These are phyloP conservation scores for Sarotherodon lohbergeri DNA, from an alignment of 2,113 vertebrate species.

Conservation along the genomic window DNA sequence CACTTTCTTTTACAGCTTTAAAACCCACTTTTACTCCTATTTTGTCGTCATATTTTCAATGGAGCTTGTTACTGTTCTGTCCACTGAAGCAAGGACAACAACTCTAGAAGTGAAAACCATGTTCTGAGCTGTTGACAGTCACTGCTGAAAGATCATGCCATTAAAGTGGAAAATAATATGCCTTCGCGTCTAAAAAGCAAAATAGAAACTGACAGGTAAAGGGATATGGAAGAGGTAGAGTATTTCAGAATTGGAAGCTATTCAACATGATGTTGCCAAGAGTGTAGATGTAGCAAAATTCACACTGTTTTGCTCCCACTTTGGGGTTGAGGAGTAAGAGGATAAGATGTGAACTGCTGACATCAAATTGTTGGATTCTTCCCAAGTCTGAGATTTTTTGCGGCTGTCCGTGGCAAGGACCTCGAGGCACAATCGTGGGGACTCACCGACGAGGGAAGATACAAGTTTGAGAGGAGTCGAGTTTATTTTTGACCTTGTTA, in stretches of 20 bases:
- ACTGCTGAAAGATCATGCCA: conserved; percentile 40
- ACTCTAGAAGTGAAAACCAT: conserved; percentile 17
- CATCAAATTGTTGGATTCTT: conserved; percentile 31
- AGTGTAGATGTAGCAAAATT: conserved; percentile 5
- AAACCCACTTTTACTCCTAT: background rate
- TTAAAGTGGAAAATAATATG: conserved; percentile 62
- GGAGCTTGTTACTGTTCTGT: conserved; percentile 11
- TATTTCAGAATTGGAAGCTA: conserved; percentile 39
- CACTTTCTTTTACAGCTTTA: background rate
- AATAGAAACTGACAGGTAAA: conserved; percentile 50
- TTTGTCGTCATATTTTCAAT: background rate
- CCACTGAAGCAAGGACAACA: conserved; percentile 25
- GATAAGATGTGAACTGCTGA: conserved; percentile 48
- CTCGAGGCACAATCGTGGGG: background rate
- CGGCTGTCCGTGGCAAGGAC: conserved; percentile 17
- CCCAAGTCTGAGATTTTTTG: conserved; percentile 24
- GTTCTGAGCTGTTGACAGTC: conserved; percentile 44
- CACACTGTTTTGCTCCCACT: background rate
- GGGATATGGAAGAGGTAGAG: conserved; percentile 23
- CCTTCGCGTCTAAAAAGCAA: conserved; percentile 31
- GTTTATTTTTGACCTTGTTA: conserved; percentile 30
- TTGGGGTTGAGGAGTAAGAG: conserved; percentile 11
- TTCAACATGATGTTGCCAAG: conserved; percentile 33
- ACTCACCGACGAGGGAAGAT: background rate
- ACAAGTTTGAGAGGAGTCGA: background rate